These are phyloP conservation scores for Tetragnatha montana DNA, from an alignment of 2,888 invertebrate species.

Conservation along the genomic window DNA sequence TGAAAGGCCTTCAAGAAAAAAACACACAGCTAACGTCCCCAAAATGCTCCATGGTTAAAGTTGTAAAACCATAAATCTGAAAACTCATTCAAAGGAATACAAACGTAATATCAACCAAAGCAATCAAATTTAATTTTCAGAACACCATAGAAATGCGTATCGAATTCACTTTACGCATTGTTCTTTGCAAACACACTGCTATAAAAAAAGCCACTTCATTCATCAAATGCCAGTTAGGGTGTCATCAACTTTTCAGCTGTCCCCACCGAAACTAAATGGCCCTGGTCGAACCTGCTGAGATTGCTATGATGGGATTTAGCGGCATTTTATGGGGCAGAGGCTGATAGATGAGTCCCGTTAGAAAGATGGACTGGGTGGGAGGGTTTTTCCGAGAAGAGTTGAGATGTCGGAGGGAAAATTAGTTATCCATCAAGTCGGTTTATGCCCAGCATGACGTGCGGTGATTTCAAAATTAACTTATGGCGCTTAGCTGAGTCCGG, in stretches of 20 bases:
- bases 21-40: too few species aligned
- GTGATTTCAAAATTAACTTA: conserved; percentile 12
- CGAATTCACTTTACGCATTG: background rate
- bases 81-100: too few species aligned
- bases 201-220: background rate
- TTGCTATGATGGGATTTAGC: conserved; percentile 22
- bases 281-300: conserved; percentile 8
- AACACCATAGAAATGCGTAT: background rate
- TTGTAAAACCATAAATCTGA: too few species aligned
- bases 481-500: background rate
- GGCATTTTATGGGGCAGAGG: conserved; percentile 17
- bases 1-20: too few species aligned
- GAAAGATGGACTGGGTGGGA: conserved; percentile 4
- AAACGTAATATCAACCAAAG: too few species aligned
- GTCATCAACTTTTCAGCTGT: conserved; percentile 8
- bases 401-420: background rate
- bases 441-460: conserved; percentile 15
- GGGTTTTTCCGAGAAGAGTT: conserved; percentile 2
- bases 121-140: too few species aligned
- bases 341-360: conserved; percentile 26
- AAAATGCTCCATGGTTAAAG: background rate
- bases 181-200: background rate
- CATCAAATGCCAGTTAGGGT: background rate
- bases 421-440: conserved; percentile 26
- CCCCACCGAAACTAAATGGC: conserved; percentile 27